Evolutionary conservation across 2,797 vertebrate genomes (phyloP), one percentile per base, ranked within the genome.

Genomic region (Pipistrellus nathusii): DNA sequence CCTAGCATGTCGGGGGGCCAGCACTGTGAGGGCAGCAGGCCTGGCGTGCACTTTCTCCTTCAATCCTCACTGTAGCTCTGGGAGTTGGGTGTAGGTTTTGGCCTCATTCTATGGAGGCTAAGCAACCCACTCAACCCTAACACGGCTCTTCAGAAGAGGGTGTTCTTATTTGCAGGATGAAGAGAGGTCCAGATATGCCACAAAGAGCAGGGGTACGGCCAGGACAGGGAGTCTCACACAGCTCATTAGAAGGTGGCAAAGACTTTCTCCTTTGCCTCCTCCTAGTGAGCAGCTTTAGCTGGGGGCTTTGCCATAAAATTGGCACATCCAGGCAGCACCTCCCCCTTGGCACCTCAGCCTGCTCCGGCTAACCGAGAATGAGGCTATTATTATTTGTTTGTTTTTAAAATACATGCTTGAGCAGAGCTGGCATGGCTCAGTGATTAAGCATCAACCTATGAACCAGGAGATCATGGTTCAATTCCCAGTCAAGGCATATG

Each of bases 321-420:
- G 32, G 23, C 23, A 38, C 69, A 62, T 14, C 21, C 35, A n/a
- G 15, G 17, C 41, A 44, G 15, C 30, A 64, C 11, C 66, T 23
- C 35, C 11, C 25, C 23, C 27, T 2, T 5, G n/a, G 12, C 38
- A 30, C 68, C 64, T 62, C 41, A 51, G 44, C 41, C 73, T 38
- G 21, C 18, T 9, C 57, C 11, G 64, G 18, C 64, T 15, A 14
- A 27, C 68, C 77, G 38, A 35, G 41, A 21, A 59, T 82, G 73
- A 91, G 84, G 48, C 68, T 53, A 27, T 64, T 48, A 15, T 17
- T 69, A 62, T 75, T 80, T 80, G 25, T 51, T 84, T 73, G 77
- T 62, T 73, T 83, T 86, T 78, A 66, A 92, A 72, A 91, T 48
- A 59, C 3, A n/a, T 30, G 12, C 18, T 68, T 64, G 41, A 89